Evolutionary conservation across 1,140 invertebrate species (phyloP), one percentile per base, ranked within the genome.

Genomic region (Yoshiicerus persimilis): DNA sequence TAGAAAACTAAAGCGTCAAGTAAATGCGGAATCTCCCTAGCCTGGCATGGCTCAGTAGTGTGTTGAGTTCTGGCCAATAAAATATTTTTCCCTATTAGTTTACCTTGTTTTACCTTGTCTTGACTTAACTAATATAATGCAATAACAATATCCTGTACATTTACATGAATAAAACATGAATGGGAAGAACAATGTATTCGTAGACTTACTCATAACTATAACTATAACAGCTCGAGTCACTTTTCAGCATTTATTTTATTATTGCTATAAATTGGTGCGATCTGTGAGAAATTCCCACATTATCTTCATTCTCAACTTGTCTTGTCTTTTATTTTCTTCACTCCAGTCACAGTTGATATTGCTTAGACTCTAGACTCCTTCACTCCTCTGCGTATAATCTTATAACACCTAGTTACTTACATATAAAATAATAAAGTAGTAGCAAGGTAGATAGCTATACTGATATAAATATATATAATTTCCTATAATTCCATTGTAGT

Each of bases 211-310:
- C 47, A 56, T 56, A n/a, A n/a, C n/a, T n/a, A n/a, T n/a, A n/a
- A n/a, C n/a, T n/a, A n/a, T n/a, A 30, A n/a, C 30, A 38, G 20
- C 34, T 38, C 75, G 75, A 80, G 75, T 80, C 75, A 80, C 66
- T 80, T 77, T 80, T 80, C 20, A 47, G 27, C 41, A 11, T 84
- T 84, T 84, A 84, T 84, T 84, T 84, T 84, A 84, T 84, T 84
- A 84, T 41, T 84, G 83, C 41, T 16, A 84, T 84, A 84, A 84
- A 84, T 84, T 84, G 83, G 41, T 84, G 83, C 83, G 41, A 84
- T 56, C 38, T 84, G 38, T 87, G 87, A 87, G 87, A 87, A 87
- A 84, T 87, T 87, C 87, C 87, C 87, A 87, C 87, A 87, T 87
- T 87, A 87, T 70, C 41, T 80, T 80, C 75, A 80, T 36, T 47